Evolutionary conservation across 2,888 invertebrate species (phyloP), one percentile per base, ranked within the genome.

Genomic region (Protodeltote pygarga): DNA sequence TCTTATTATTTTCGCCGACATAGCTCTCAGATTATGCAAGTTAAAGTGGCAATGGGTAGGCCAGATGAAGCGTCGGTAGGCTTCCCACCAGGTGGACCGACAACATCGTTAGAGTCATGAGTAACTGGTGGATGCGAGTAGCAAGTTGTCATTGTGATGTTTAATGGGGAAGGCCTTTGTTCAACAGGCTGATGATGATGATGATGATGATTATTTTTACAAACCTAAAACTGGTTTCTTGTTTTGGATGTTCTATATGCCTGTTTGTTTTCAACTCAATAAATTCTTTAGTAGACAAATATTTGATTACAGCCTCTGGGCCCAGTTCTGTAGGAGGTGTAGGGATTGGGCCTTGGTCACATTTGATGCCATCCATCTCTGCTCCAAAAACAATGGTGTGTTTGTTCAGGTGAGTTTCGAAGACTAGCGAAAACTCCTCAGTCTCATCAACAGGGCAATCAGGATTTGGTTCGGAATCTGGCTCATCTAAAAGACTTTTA

Each of bases 261-360:
- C 93, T 88, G 40, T 91, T 93, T 0, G 96, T 95, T 86, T 97
- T 97, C 0, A 96, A 79, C 79, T 97, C 96, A 24, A 96, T 84
- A 79, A 95, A 94, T 65, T 94, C 85, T 44, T 85, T 82, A 23
- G 70, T 71, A 39, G 80, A 77, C 34, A 92, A 79, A 69, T 92
- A 91, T 35, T 87, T 28, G 8, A 91, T 53, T 93, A 83, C 83
- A 84, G 70, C 89, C 60, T 81, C 81, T 82, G 61, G 71, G 11
- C 69, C 74, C 8, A 69, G 45, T 16, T 82, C 72, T 19, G 48
- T 15, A 3, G 86, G 83, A 32, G 81, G 81, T 35, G 69, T 41
- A 0, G 65, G 10, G 1, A 83, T 65, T 4, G 51, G 13, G 8
- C 21, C 47, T 45, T 60, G 75, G 35, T 87, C 85, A 79, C 89